Evolutionary conservation across 2,888 invertebrate species (phyloP), one percentile per base, ranked within the genome.

Genomic region (Trachelus iudaicus): DNA sequence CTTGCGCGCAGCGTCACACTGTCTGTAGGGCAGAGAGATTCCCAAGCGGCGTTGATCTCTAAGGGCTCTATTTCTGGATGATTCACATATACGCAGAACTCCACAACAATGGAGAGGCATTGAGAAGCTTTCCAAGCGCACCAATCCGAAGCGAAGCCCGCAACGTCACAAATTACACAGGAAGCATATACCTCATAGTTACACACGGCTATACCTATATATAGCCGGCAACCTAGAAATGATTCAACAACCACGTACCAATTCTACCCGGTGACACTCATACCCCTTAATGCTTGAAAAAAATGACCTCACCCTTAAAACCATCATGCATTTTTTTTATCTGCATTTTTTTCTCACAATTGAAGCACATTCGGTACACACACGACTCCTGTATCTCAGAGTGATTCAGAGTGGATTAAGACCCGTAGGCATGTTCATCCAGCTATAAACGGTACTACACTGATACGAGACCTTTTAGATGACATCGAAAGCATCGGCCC

Each of bases 1-100:
- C 31, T 33, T 33, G 31, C 71, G 71, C 71, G 71, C 71, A 71
- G 71, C 71, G 71, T 71, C 71, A 71, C 33, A 71, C 71, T 71
- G 71, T 71, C 71, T 71, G 71, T 71, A 71, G 71, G 71, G 71
- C 71, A 71, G 31, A 31, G 69, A 71, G 71, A 71, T 71, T 71
- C 71, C 33, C 71, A 15, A 71, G 71, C 71, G 71, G 30, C 13
- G 23, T 15, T 6, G 40, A 56, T 56, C 40, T 71, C 71, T 71
- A 71, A 71, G 71, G 71, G 30, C 71, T 71, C 71, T 71, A 71
- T 33, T 71, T 71, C 31, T 71, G 31, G 71, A 56, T 56, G 40
- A 56, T 56, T 56, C 40, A 56, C 40, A 56, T 56, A 23, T 23
- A 56, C 40, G 40, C 23, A 23, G 40, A 56, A 56, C 40, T 56